A percentile compares a stretch with the other conserved stretches of the same genome.
phyloP scores from a whole-genome alignment of 1,140 invertebrate species.

The Magallana gigas region DNA sequence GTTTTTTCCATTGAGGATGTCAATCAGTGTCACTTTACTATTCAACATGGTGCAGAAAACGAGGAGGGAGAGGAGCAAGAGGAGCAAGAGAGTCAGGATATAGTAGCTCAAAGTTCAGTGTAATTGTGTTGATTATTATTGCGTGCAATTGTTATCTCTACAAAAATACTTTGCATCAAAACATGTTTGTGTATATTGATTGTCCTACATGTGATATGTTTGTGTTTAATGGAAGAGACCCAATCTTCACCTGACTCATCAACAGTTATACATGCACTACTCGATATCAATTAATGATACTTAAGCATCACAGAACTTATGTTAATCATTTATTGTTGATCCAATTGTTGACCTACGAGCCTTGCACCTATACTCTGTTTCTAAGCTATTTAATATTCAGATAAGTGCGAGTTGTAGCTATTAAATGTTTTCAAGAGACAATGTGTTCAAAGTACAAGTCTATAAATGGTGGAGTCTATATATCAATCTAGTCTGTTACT shows the following conservation, averaged over 20 bases:
- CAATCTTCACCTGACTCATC: no score
- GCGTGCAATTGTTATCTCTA: not conserved
- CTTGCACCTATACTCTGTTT: not conserved
- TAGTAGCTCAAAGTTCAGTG: conserved; percentile 22
- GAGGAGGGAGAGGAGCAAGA: not conserved
- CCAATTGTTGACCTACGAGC: not conserved
- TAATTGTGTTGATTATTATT: not conserved
- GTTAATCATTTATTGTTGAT: no score
- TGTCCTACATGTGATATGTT: no score
- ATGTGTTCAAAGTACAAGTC: not conserved
- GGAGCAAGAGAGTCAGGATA: not conserved
- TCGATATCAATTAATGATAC: no score
- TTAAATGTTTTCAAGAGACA: conserved; percentile 7
- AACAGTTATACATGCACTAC: no score
- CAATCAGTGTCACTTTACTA: not conserved
- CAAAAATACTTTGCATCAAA: not conserved
- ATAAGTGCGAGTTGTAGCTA: not conserved
- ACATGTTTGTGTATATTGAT: no score
- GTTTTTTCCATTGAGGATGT: not conserved
- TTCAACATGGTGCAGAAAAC: conserved; percentile 8
- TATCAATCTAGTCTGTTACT: not conserved
- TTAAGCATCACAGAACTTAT: no score
- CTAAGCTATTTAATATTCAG: not conserved
- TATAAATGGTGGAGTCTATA: not conserved
- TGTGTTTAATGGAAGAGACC: no score